Conservation (phyloP, 2,113 vertebrate genomes). For the Ploceus nigricollis region DNA sequence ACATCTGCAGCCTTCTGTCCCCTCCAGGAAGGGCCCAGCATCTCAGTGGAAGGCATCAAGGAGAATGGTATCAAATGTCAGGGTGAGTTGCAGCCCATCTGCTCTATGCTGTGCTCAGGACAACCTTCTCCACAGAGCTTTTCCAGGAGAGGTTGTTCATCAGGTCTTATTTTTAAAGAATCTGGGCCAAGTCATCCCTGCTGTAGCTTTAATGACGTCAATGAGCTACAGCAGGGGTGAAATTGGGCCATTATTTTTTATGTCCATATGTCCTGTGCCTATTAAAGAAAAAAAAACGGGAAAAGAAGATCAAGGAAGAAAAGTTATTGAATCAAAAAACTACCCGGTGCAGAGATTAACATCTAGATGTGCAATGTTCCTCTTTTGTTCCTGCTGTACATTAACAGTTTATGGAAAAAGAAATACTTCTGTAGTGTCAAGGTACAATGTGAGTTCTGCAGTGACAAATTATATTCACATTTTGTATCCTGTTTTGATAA, state of each 20-base stretch:
- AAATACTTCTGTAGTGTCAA: background rate
- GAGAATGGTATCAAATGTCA: background rate
- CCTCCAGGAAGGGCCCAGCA: background rate
- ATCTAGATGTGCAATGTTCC: background rate
- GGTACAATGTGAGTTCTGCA: background rate
- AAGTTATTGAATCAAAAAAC: constrained; percentile 17
- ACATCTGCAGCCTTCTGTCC: background rate
- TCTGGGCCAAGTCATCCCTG: constrained; percentile 68
- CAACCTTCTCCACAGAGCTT: constrained; percentile 29
- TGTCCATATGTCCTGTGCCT: constrained; percentile 56
- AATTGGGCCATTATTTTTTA: constrained; percentile 65
- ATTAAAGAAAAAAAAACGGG: constrained; percentile 1
- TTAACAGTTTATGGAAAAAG: constrained; percentile 31
- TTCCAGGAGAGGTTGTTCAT: constrained; percentile 50
- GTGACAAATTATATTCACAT: constrained; percentile 1
- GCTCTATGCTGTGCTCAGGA: background rate
- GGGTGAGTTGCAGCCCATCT: background rate
- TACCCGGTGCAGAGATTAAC: background rate
- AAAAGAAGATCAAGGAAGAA: constrained; percentile 40
- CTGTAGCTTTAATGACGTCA: constrained; percentile 66
- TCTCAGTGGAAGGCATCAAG: background rate
- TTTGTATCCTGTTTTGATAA: constrained; percentile 20
- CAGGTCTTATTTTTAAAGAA: constrained; percentile 65
- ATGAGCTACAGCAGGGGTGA: constrained; percentile 59
- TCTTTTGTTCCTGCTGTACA: background rate